phyloP scores from a whole-genome alignment of 2,113 vertebrate species.

The Perccottus glenii region DNA sequence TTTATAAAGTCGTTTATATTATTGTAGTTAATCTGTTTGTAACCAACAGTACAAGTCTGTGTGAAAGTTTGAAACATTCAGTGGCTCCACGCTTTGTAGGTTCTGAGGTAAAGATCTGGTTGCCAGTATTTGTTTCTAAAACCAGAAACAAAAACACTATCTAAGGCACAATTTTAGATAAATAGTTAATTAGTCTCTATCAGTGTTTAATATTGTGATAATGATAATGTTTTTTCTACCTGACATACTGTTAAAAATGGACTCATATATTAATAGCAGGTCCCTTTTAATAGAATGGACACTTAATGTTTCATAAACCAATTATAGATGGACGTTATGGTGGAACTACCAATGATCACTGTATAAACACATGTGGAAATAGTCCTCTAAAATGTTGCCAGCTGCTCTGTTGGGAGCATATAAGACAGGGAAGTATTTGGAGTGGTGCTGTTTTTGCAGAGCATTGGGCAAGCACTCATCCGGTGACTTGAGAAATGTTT shows the following conservation, averaged over 20 bases:
- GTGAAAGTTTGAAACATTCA: no score
- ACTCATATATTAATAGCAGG: not conserved
- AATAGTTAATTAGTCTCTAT: no score
- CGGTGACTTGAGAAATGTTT: conserved; percentile 16
- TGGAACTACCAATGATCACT: not conserved
- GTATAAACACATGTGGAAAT: not conserved
- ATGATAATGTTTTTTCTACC: not conserved
- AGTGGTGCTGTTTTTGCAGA: not conserved
- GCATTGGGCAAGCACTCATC: conserved; percentile 10
- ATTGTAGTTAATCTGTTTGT: no score
- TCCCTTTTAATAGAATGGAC: not conserved
- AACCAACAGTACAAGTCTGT: no score
- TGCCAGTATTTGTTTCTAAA: no score
- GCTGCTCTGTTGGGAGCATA: not conserved
- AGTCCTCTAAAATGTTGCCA: not conserved
- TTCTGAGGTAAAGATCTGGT: no score
- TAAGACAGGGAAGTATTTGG: not conserved
- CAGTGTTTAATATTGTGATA: no score
- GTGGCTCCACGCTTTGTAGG: no score
- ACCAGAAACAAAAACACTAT: no score
- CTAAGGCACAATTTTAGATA: no score
- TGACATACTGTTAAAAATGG: not conserved
- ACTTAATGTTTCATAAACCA: not conserved
- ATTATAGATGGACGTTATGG: not conserved
- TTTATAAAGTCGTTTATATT: no score